A percentile compares a stretch with the other conserved stretches of the same genome.
Conservation (phyloP, 2,888 invertebrate species). For the Aphodius sticticus region DNA sequence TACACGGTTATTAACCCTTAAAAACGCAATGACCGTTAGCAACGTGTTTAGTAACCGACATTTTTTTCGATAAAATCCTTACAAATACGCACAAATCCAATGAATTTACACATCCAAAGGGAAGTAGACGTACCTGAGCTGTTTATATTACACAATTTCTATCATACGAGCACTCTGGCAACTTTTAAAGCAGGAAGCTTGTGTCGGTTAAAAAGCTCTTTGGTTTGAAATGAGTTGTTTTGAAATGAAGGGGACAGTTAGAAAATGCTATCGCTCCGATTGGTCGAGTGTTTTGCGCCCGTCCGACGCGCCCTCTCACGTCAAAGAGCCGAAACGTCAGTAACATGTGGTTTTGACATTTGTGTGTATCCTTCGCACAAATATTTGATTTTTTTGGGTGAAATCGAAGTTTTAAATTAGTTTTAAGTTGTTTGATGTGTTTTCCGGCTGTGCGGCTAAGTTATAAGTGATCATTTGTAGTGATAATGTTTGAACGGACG, state of each 20-base stretch:
- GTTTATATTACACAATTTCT: neutral
- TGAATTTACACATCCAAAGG: neutral
- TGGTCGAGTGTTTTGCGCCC: slow-evolving; percentile 43
- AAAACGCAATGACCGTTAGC: neutral
- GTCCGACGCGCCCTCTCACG: slow-evolving; percentile 30
- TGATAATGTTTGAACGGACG: slow-evolving; percentile 60
- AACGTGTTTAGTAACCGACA: neutral
- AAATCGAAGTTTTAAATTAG: neutral
- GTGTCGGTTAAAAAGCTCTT: neutral
- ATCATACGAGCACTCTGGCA: neutral
- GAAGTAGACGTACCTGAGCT: neutral
- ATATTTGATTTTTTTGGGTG: slow-evolving; percentile 18
- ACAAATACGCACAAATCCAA: neutral
- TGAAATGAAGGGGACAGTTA: slow-evolving; percentile 50
- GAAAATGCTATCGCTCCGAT: slow-evolving; percentile 44
- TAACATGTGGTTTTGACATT: slow-evolving; percentile 38
- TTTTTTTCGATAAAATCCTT: neutral
- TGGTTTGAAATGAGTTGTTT: slow-evolving; percentile 48
- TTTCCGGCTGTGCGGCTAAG: neutral
- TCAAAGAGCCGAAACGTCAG: slow-evolving; percentile 22
- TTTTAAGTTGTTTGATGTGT: slow-evolving; percentile 11
- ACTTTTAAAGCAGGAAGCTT: neutral
- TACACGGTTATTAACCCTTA: neutral
- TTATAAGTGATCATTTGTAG: neutral
- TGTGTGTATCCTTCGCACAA: slow-evolving; percentile 12